These are phyloP conservation scores for Clarias gariepinus DNA, from an alignment of 2,113 vertebrate genomes.

Conservation along the genomic window DNA sequence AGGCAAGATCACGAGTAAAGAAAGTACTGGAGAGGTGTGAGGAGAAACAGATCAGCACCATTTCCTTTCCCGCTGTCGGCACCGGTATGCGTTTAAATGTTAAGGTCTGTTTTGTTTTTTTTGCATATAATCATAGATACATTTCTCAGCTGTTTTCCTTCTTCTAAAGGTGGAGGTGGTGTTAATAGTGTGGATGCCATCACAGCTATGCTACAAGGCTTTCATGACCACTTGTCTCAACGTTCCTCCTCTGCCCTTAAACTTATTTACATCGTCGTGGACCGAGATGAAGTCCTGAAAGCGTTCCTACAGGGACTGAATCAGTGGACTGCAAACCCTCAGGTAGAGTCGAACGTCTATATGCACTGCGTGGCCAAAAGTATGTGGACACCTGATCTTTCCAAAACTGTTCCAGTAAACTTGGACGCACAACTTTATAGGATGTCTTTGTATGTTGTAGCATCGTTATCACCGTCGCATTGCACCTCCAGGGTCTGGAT, in stretches of 20 bases:
- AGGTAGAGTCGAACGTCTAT: conserved; percentile 37
- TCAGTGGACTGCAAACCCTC: conserved; percentile 43
- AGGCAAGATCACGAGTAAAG: conserved; percentile 42
- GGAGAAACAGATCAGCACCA: conserved; percentile 57
- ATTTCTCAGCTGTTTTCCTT: conserved; percentile 1
- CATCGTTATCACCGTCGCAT: no score
- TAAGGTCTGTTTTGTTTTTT: neutral
- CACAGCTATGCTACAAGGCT: conserved; percentile 56
- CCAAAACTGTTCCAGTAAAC: neutral
- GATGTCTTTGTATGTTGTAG: neutral
- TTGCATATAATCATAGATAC: neutral
- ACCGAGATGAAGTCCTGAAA: conserved; percentile 45
- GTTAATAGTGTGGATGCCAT: conserved; percentile 43
- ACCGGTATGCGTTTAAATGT: conserved; percentile 53
- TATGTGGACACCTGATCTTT: neutral
- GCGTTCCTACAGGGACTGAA: conserved; percentile 50
- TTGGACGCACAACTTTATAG: neutral
- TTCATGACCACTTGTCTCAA: conserved; percentile 57
- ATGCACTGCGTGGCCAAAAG: neutral
- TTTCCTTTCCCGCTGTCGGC: conserved; percentile 65
- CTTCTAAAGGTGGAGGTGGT: conserved; percentile 56
- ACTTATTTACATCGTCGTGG: conserved; percentile 56
- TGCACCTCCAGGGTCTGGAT: no score
- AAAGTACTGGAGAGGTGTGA: conserved; percentile 64
- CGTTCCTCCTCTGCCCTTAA: conserved; percentile 42